Conservation (phyloP, 2,797 vertebrate genomes). For the Rhinatrema bivittatum region DNA sequence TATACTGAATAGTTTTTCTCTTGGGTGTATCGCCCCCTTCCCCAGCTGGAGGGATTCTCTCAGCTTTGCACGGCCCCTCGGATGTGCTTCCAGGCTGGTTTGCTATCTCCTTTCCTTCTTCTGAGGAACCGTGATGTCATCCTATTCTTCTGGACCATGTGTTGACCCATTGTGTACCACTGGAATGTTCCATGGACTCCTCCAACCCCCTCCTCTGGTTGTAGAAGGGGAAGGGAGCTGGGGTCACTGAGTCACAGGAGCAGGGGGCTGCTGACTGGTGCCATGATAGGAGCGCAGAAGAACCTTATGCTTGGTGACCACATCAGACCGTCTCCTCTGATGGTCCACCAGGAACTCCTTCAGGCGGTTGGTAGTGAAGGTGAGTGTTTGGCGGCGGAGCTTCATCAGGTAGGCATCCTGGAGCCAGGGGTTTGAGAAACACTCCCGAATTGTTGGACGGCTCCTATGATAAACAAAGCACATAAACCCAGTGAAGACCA, state of each 20-base stretch:
- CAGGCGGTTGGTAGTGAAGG: constrained; percentile 91
- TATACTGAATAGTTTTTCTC: constrained; percentile 6
- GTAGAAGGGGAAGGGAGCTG: constrained; percentile 23
- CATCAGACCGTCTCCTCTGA: constrained; percentile 65
- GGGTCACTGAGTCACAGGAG: constrained; percentile 62
- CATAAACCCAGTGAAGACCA: accelerated
- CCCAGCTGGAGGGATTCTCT: no score
- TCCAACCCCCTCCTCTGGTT: constrained; percentile 14
- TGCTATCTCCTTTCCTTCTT: no score
- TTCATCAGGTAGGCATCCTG: constrained; percentile 97
- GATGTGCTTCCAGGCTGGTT: no score
- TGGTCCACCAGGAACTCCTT: constrained; percentile 95
- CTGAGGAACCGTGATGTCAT: no score
- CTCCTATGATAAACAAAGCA: constrained; percentile 57
- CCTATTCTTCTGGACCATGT: no score
- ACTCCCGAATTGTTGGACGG: constrained; percentile 89
- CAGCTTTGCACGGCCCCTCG: no score
- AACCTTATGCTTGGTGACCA: constrained; percentile 91
- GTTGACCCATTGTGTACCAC: constrained; percentile 21
- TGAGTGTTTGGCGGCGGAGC: constrained; percentile 88
- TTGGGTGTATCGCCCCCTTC: no score
- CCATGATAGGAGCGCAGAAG: constrained; percentile 92
- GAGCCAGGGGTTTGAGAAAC: constrained; percentile 88
- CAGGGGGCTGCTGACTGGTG: constrained; percentile 43
- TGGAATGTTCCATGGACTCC: constrained; percentile 56